phyloP scores from a whole-genome alignment of 2,797 vertebrate species.

The Falco biarmicus region DNA sequence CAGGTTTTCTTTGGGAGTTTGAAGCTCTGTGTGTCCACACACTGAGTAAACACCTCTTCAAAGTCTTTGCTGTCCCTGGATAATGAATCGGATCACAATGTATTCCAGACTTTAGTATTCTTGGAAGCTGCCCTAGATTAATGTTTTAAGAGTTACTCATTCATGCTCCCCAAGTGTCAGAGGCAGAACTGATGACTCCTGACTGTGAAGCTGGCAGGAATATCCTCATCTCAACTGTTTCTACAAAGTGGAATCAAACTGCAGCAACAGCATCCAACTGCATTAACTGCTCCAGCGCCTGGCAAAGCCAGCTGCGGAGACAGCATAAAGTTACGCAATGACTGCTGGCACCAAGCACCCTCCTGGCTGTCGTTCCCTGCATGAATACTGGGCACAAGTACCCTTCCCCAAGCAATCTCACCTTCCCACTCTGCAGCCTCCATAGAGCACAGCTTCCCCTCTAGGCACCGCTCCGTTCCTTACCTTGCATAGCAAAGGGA shows the following conservation, averaged over 20 bases:
- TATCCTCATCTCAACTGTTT: not conserved
- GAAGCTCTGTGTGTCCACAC: not conserved
- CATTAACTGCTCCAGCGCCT: not conserved
- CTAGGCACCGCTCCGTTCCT: not conserved
- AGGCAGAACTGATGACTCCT: conserved; percentile 28
- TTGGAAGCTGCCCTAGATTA: conserved; percentile 30
- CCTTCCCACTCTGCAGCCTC: not conserved
- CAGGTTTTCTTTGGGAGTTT: not conserved
- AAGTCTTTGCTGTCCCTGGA: not conserved
- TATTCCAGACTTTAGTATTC: not conserved
- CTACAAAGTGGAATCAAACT: not conserved
- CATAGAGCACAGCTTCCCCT: not conserved
- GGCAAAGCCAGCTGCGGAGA: not conserved
- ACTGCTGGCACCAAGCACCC: not conserved
- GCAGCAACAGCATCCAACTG: not conserved
- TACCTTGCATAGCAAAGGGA: not conserved
- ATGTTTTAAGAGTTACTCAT: conserved; percentile 19
- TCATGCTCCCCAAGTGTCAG: conserved; percentile 1
- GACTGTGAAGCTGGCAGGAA: not conserved
- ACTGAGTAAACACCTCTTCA: not conserved
- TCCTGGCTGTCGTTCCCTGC: not conserved
- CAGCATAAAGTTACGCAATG: not conserved
- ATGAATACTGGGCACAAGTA: not conserved
- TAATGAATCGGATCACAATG: not conserved
- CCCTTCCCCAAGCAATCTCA: not conserved